Evolutionary conservation across 2,888 invertebrate species (phyloP).

Genomic region (Spialia ferax): DNA sequence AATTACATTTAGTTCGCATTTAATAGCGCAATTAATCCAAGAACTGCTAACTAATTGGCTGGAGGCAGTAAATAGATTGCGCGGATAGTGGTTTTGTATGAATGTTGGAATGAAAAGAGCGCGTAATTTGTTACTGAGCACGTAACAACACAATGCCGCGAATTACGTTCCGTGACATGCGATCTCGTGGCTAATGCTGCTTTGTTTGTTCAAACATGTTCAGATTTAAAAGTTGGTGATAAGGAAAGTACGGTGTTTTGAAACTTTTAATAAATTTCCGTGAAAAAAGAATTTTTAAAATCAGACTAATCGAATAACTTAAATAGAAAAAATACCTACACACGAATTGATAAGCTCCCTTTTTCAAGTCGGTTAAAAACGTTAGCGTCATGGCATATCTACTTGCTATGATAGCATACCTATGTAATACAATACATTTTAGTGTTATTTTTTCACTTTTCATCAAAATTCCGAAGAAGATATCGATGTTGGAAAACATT

Average conservation of each 20-base stretch:
- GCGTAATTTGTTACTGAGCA: slow-evolving; percentile 33
- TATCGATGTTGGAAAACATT: too few species aligned
- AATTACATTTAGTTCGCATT: slow-evolving; percentile 52
- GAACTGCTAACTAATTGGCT: slow-evolving; percentile 53
- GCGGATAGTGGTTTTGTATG: slow-evolving; percentile 43
- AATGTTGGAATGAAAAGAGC: slow-evolving; percentile 44
- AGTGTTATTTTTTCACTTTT: too few species aligned
- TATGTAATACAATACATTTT: too few species aligned
- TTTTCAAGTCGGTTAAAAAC: too few species aligned
- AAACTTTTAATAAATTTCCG: neutral
- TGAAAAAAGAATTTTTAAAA: too few species aligned
- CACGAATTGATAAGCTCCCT: too few species aligned
- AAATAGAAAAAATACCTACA: too few species aligned
- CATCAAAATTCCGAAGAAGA: too few species aligned
- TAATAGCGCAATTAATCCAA: slow-evolving; percentile 59
- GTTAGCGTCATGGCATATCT: neutral
- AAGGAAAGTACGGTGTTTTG: neutral
- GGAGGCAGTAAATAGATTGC: slow-evolving; percentile 45
- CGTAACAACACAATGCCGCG: slow-evolving; percentile 29
- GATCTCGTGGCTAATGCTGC: slow-evolving; percentile 20
- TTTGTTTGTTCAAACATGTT: slow-evolving; percentile 8
- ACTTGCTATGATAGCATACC: too few species aligned
- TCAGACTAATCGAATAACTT: too few species aligned
- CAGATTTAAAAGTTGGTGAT: slow-evolving; percentile 7
- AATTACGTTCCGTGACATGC: slow-evolving; percentile 28